phyloP scores from a whole-genome alignment of 2,797 vertebrate genomes.

The Graptemys geographica region DNA sequence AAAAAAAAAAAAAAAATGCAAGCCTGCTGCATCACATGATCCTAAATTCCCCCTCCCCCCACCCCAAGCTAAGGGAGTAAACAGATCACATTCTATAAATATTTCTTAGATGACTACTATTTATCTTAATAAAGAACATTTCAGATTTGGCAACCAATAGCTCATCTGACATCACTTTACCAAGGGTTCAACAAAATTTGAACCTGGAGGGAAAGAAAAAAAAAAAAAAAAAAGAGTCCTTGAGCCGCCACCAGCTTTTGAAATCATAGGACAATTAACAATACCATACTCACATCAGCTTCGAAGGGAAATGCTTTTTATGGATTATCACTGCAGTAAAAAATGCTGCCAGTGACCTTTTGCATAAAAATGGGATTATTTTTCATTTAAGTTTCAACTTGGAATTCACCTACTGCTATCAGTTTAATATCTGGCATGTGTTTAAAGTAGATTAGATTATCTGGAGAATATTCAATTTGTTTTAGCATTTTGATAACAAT shows the following conservation, averaged over 20 bases:
- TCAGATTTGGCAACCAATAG: neutral
- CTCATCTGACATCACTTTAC: neutral
- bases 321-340: neutral
- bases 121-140: slow-evolving; percentile 36
- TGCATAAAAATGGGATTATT: neutral
- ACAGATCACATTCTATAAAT: neutral
- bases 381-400: neutral
- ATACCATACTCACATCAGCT: neutral
- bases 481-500: neutral
- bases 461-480: neutral
- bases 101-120: slow-evolving; percentile 13
- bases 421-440: neutral
- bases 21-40: neutral
- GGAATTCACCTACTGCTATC: neutral
- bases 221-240: neutral
- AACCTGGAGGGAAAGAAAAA: neutral
- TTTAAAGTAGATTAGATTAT: neutral
- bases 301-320: neutral
- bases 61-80: neutral
- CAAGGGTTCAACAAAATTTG: neutral
- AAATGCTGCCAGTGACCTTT: neutral
- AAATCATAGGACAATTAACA: neutral
- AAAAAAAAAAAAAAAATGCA: neutral
- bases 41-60: neutral
- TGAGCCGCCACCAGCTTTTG: neutral